Evolutionary conservation across 2,888 invertebrate genomes (phyloP).

Genomic region (Chrysodeixis includens): DNA sequence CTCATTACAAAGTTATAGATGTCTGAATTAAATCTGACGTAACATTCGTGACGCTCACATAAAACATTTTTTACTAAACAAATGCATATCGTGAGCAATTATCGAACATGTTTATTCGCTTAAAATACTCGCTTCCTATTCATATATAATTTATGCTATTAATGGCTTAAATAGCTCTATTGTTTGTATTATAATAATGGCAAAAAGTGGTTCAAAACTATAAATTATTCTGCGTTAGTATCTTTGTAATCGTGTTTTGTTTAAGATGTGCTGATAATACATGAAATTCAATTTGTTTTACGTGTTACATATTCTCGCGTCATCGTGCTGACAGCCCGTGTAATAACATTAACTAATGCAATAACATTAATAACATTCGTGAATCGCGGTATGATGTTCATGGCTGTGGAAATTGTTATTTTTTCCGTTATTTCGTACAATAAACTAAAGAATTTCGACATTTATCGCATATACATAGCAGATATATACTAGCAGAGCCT

Average conservation of each 20-base stretch:
- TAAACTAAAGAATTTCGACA: no score
- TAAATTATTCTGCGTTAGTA: conserved; percentile 44
- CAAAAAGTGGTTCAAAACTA: conserved; percentile 44
- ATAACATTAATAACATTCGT: conserved; percentile 46
- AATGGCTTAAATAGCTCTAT: conserved; percentile 41
- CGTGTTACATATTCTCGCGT: conserved; percentile 25
- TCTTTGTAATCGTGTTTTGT: conserved; percentile 29
- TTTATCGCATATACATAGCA: no score
- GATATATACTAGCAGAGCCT: no score
- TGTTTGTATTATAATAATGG: conserved; percentile 45
- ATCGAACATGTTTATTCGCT: conserved; percentile 22
- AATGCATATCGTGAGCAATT: conserved; percentile 14
- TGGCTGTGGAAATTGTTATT: background rate
- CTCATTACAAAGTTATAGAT: no score
- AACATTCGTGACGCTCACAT: background rate
- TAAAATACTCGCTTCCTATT: conserved; percentile 39
- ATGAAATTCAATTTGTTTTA: conserved; percentile 50
- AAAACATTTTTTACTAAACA: conserved; percentile 5
- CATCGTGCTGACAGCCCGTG: conserved; percentile 50
- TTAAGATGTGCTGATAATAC: conserved; percentile 48
- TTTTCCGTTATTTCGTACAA: no score
- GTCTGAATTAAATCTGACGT: no score
- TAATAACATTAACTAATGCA: conserved; percentile 45
- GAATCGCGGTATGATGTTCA: no score
- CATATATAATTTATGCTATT: conserved; percentile 31